These are phyloP conservation scores for Pangasius mekongensis DNA, from an alignment of 2,797 vertebrate species.

Conservation along the genomic window DNA sequence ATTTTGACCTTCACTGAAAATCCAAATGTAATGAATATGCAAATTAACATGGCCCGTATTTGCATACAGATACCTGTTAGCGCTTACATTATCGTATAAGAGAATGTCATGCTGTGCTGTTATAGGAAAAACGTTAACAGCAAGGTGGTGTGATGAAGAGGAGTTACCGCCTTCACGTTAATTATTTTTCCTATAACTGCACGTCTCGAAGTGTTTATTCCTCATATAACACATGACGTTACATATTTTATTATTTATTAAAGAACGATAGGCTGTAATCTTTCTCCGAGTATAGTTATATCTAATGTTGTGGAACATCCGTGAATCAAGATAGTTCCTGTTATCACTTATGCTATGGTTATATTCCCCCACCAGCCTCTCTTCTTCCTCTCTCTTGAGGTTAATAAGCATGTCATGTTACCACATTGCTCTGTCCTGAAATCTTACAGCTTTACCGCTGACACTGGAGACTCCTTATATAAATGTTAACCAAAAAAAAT, in stretches of 20 bases:
- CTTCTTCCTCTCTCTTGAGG: too few species aligned
- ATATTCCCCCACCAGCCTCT: too few species aligned
- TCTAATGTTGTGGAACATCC: neutral
- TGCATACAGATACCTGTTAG: neutral
- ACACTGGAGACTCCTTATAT: neutral
- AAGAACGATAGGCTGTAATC: neutral
- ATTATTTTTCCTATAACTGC: neutral
- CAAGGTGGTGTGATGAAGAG: neutral
- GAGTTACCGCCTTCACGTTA: neutral
- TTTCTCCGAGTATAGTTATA: neutral
- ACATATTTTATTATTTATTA: neutral
- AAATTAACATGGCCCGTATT: neutral
- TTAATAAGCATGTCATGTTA: too few species aligned
- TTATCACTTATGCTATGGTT: neutral
- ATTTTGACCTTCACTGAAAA: neutral
- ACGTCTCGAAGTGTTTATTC: neutral
- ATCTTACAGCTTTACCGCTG: neutral
- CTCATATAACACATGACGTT: neutral
- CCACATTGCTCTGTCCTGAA: too few species aligned
- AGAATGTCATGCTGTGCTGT: neutral
- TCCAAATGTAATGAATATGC: neutral
- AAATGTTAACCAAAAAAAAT: too few species aligned
- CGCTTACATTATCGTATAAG: neutral
- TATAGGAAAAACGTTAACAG: neutral
- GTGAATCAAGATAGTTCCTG: neutral